phyloP scores from a whole-genome alignment of 2,888 invertebrate genomes.

The Leucophora obtusa region DNA sequence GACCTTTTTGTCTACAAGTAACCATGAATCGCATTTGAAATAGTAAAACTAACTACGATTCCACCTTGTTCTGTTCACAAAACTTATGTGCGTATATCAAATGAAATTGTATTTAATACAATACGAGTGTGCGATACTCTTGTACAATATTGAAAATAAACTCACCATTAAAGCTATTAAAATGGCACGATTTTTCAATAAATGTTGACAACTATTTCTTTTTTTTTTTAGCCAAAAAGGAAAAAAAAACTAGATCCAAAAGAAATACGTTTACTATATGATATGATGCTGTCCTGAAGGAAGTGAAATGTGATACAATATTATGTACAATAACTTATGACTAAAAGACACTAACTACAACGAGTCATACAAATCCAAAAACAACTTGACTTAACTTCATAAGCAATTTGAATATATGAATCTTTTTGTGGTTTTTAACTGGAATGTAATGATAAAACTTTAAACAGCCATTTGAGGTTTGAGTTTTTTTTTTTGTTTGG shows the following conservation, averaged over 20 bases:
- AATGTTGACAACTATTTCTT: slow-evolving; percentile 76
- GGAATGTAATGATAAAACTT: slow-evolving; percentile 60
- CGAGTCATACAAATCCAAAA: slow-evolving; percentile 41
- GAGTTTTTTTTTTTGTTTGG: slow-evolving; percentile 1
- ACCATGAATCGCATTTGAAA: neutral
- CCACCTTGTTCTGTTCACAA: neutral
- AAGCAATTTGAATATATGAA: slow-evolving; percentile 52
- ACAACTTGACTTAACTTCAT: slow-evolving; percentile 45
- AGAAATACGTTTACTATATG: slow-evolving; percentile 49
- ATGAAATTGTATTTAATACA: slow-evolving; percentile 38
- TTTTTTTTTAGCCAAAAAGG: slow-evolving; percentile 29
- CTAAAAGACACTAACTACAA: slow-evolving; percentile 5
- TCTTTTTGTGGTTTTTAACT: slow-evolving; percentile 63
- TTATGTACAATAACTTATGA: slow-evolving; percentile 56
- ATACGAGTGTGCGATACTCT: neutral
- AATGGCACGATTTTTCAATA: slow-evolving; percentile 79
- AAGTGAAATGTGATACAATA: slow-evolving; percentile 78
- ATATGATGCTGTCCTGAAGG: slow-evolving; percentile 77
- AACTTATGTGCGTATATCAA: slow-evolving; percentile 51
- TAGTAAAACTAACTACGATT: neutral
- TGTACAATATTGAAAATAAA: slow-evolving; percentile 45
- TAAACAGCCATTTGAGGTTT: slow-evolving; percentile 57
- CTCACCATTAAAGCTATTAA: slow-evolving; percentile 72
- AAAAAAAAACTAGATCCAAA: slow-evolving; percentile 18
- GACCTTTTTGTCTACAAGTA: slow-evolving; percentile 47